These are phyloP conservation scores for Siphamia tubifer DNA, from an alignment of 2,113 vertebrate species.

Conservation along the genomic window DNA sequence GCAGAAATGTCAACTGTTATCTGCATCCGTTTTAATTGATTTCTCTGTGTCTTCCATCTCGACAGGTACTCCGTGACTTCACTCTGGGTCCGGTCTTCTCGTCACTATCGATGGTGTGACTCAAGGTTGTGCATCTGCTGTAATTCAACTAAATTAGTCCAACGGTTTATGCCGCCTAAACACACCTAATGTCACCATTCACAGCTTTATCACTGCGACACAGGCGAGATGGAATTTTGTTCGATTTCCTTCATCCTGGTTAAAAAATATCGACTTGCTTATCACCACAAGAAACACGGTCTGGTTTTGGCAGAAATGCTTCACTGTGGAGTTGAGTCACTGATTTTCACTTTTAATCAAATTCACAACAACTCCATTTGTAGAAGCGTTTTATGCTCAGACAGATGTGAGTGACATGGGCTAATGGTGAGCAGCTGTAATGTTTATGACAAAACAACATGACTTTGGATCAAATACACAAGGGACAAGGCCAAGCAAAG, in stretches of 20 bases:
- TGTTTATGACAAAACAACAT: too few relatives aligned
- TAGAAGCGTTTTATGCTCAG: neutral
- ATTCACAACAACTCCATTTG: neutral
- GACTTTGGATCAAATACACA: too few relatives aligned
- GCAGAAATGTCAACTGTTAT: constrained; percentile 60
- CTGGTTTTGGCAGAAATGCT: constrained; percentile 11
- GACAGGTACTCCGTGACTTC: constrained; percentile 24
- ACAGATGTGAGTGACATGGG: neutral
- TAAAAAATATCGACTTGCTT: constrained; percentile 42
- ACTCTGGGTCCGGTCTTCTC: constrained; percentile 3
- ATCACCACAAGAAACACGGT: constrained; percentile 14
- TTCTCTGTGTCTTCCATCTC: constrained; percentile 25
- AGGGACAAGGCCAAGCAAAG: too few relatives aligned
- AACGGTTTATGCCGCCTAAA: constrained; percentile 18
- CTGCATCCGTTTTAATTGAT: constrained; percentile 61
- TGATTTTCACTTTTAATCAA: neutral
- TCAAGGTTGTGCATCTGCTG: constrained; percentile 2
- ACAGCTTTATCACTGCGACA: neutral
- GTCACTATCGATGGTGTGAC: neutral
- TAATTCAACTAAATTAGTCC: constrained; percentile 15
- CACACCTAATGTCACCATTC: constrained; percentile 15
- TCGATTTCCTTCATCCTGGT: constrained; percentile 1
- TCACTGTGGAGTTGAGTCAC: neutral
- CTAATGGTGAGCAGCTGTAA: too few relatives aligned
- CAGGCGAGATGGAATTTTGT: neutral